Conservation (phyloP, 2,888 invertebrate genomes). For the Sipha maydis region DNA sequence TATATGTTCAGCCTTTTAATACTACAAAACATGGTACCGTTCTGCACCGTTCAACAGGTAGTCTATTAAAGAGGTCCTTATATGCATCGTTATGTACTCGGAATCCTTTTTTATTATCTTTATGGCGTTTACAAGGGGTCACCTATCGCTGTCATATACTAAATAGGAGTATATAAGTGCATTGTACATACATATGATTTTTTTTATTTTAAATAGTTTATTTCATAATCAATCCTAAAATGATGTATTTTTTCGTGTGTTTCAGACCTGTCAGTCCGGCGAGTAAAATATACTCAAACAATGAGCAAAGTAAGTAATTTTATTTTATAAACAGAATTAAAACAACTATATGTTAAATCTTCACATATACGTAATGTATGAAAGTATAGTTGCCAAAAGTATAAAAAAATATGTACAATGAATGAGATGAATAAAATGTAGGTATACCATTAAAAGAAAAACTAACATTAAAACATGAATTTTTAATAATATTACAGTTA, state of each 20-base stretch:
- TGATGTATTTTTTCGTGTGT: slow-evolving; percentile 64
- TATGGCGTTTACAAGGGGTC: slow-evolving; percentile 41
- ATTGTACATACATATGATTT: not conserved
- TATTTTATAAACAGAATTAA: not conserved
- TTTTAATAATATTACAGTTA: no score
- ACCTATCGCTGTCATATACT: not conserved
- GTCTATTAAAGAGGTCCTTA: slow-evolving; percentile 58
- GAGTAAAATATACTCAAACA: slow-evolving; percentile 68
- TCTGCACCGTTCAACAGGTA: slow-evolving; percentile 48
- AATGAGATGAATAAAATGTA: no score
- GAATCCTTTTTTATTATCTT: slow-evolving; percentile 44
- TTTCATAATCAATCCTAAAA: slow-evolving; percentile 7
- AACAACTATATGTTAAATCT: no score
- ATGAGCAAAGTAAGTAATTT: slow-evolving; percentile 69
- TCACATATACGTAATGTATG: no score
- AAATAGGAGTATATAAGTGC: no score
- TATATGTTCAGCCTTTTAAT: slow-evolving; percentile 10
- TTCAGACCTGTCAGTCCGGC: slow-evolving; percentile 68
- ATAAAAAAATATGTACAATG: no score
- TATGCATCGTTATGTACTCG: slow-evolving; percentile 45
- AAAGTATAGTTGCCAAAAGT: no score
- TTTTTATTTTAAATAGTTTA: not conserved
- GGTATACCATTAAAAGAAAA: no score
- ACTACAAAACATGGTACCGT: not conserved
- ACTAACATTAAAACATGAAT: no score